Conservation (phyloP, 2,797 vertebrate species). For the Hyperoplus immaculatus region DNA sequence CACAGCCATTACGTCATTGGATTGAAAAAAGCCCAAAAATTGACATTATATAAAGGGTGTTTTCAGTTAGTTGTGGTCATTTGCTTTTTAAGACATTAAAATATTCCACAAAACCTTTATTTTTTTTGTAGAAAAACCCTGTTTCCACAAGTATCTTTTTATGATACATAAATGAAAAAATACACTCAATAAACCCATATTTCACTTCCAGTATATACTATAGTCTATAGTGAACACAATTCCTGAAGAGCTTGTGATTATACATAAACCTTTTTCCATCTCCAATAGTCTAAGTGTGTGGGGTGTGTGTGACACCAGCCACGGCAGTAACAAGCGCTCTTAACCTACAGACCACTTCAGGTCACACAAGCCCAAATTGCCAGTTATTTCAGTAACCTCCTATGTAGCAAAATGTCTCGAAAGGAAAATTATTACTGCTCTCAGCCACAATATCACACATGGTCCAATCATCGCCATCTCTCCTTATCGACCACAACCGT, state of each 20-base stretch:
- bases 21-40: neutral
- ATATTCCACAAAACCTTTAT: too few relatives aligned
- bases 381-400: neutral
- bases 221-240: neutral
- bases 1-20: neutral
- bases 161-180: neutral
- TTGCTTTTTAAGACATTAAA: too few relatives aligned
- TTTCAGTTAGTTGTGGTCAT: too few relatives aligned
- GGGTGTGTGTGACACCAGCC: slow-evolving; percentile 28
- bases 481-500: slow-evolving; percentile 23
- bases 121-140: neutral
- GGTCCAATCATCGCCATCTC: slow-evolving; percentile 20
- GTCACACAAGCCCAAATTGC: slow-evolving; percentile 8
- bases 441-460: slow-evolving; percentile 10
- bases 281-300: neutral
- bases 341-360: slow-evolving; percentile 16
- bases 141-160: neutral
- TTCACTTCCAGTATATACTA: neutral
- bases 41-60: too few relatives aligned
- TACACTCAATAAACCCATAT: neutral
- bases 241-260: slow-evolving; percentile 3
- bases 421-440: slow-evolving; percentile 10
- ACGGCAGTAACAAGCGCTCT: slow-evolving; percentile 36
- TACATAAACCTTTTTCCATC: slow-evolving; percentile 21
- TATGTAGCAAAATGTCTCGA: neutral